Percentiles rank a stretch among this genome's conserved stretches.
These are phyloP conservation scores for Boulengeromyrus knoepffleri DNA, from an alignment of 2,113 vertebrate genomes.

Conservation along the genomic window DNA sequence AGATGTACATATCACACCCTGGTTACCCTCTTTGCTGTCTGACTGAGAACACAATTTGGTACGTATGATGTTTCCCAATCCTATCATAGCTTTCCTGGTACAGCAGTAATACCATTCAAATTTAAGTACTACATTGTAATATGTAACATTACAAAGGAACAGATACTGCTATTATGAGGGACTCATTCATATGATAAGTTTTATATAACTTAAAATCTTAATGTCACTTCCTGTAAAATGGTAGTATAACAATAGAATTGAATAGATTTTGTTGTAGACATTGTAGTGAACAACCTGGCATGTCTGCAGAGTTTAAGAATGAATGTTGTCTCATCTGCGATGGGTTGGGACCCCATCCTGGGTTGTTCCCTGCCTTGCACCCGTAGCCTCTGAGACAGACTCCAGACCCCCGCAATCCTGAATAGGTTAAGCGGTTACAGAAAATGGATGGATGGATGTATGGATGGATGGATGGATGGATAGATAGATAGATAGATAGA, in stretches of 20 bases:
- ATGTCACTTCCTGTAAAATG: neutral
- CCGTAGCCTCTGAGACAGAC: too few species aligned
- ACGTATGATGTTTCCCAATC: neutral
- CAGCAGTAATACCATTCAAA: neutral
- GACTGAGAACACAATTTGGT: neutral
- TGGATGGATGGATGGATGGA: conserved; percentile 13
- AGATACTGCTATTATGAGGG: neutral
- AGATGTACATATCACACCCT: neutral
- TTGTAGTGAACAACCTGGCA: neutral
- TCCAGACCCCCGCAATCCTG: too few species aligned
- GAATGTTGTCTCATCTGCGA: conserved; percentile 45
- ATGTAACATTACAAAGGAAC: neutral
- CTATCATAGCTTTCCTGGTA: neutral
- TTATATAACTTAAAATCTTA: neutral
- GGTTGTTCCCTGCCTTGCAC: too few species aligned
- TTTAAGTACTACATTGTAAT: neutral
- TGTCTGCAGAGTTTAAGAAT: conserved; percentile 29
- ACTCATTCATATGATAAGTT: neutral
- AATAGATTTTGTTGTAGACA: neutral
- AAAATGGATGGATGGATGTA: conserved; percentile 9
- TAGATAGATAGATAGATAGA: too few species aligned
- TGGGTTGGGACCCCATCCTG: too few species aligned
- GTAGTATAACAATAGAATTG: neutral
- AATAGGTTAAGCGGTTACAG: too few species aligned
- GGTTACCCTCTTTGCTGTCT: neutral